phyloP scores from a whole-genome alignment of 2,113 vertebrate species.

The Silurus asotus region DNA sequence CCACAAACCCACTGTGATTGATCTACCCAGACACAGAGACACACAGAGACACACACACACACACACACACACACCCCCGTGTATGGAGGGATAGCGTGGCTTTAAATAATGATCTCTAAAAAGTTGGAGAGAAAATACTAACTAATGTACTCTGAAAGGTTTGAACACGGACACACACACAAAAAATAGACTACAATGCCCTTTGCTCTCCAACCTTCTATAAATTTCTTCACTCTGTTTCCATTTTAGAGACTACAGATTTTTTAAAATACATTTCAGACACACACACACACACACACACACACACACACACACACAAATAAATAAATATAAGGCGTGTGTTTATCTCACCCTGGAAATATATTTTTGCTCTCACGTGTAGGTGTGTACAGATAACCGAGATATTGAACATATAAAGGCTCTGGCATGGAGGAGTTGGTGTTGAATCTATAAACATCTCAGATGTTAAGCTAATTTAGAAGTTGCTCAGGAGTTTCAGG shows the following conservation, averaged over 20 bases:
- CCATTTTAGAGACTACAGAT: not conserved
- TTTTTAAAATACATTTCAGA: not conserved
- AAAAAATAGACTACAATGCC: not conserved
- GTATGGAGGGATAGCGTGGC: not conserved
- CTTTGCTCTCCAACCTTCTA: not conserved
- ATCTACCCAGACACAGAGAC: conserved; percentile 9
- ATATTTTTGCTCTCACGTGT: not conserved
- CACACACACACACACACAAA: not conserved
- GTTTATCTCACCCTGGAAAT: no score
- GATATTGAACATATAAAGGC: no score
- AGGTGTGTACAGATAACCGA: not conserved
- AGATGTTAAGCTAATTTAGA: no score
- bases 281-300: not conserved
- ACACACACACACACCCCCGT: not conserved
- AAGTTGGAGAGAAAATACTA: not conserved
- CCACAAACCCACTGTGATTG: conserved; percentile 38
- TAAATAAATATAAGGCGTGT: no score
- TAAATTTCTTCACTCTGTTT: not conserved
- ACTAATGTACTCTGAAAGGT: not conserved
- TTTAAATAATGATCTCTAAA: not conserved
- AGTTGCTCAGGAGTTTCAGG: no score
- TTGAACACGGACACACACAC: not conserved
- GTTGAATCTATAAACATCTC: no score
- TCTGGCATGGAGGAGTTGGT: no score
- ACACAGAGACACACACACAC: conserved; percentile 19